Base-by-base conservation (phyloP, 1,140 invertebrate genomes). In the Hylaeus anthracinus region DNA sequence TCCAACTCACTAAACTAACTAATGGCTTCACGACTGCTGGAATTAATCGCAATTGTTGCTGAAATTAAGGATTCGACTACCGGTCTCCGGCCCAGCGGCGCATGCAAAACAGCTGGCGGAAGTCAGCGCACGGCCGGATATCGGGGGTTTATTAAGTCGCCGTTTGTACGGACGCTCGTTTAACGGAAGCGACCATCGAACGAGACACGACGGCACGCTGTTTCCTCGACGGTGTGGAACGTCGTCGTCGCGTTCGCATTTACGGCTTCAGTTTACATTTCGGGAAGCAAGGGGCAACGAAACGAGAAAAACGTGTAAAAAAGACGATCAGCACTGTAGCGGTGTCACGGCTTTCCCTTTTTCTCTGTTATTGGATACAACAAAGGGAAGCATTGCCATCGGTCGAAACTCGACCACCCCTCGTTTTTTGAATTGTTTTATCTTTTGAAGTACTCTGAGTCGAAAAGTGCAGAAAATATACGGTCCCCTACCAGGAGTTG, bases 191-290 rank as follows among this genome's bases (percentile, higher is more conserved):
- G 61, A 9, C 9, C 61, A 39, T 14, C 37, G 37, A 63, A 39
- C 61, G 37, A 39, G 51, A 51, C 8, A 26, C 58, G 6, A 39
- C 58, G 58, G 51, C 26, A 61, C 58, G 15, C 10, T 9, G 61
- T 41, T 39, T 63, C 61, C 39, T 63, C 37, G 12, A 39, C 61
- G 10, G 3, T 10, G 61, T 63, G 39, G n/a, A 63, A 51, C 51
- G 51, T 9, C 61, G 37, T 39, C 37, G 37, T 41, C 61, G 1
- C 37, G 61, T 14, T 12, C 37, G 9, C 61, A 37, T 63, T 63
- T 63, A 63, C 61, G 37, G 61, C 61, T 41, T 41, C 61, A 63
- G 61, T 63, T 63, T 63, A 63, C 61, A 63, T 63, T 63, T 63
- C 61, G 61, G 61, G 37, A 51, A 51, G 14, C 5, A 58, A 58